phyloP scores from a whole-genome alignment of 2,888 invertebrate genomes.

The Heliconius charithonia region DNA sequence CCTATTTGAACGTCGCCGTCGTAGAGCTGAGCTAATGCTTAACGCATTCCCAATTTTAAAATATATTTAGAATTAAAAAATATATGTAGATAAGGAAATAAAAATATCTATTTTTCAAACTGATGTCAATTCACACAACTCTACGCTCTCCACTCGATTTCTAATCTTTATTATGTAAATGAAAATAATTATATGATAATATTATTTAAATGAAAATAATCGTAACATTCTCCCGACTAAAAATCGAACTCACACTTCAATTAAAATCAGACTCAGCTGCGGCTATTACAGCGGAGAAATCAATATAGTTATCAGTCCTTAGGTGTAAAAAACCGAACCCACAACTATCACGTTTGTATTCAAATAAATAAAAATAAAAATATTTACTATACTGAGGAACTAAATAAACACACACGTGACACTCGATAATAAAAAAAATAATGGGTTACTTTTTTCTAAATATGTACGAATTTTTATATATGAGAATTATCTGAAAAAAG shows the following conservation, averaged over 20 bases:
- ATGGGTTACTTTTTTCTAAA: background rate
- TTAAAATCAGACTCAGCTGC: too few species aligned
- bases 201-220: background rate
- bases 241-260: background rate
- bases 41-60: constrained; percentile 6
- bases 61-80: constrained; percentile 17
- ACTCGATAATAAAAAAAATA: background rate
- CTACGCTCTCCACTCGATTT: background rate
- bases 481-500: background rate
- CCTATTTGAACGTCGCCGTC: constrained; percentile 29
- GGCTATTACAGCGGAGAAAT: too few species aligned
- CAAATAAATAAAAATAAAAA: background rate
- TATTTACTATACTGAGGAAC: background rate
- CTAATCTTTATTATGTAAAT: background rate
- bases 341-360: background rate
- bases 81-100: background rate
- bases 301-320: too few species aligned
- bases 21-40: constrained; percentile 25
- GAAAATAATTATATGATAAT: background rate
- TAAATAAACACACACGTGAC: background rate
- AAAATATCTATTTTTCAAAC: background rate
- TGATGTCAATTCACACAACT: too few species aligned
- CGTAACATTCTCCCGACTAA: background rate
- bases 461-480: background rate
- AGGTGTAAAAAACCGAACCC: background rate